Base-by-base conservation (phyloP, 2,797 vertebrate genomes). In the Austrolebias charrua region DNA sequence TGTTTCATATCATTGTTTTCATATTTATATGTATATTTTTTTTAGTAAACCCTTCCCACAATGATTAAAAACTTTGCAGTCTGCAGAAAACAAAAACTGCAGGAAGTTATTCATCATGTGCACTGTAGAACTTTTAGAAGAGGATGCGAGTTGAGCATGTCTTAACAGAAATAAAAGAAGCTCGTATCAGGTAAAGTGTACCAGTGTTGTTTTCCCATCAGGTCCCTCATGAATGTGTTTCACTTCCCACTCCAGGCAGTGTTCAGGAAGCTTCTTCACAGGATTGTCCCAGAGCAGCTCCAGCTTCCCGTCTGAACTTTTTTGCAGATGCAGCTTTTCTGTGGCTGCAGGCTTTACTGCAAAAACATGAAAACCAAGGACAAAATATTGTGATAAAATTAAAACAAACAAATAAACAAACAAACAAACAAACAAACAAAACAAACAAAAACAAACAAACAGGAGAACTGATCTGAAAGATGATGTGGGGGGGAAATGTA, bases 161-260 rank as follows among this genome's bases (percentile, higher is more conserved):
- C 40, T 51, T 35, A 5, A 5, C 15, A 24, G 9, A 56, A 67
- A 49, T 10, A 12, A 11, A 11, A 11, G 12, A 12, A 40, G 16
- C 2, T 16, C 2, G 7, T 15, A 7, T 16, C 8, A 13, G 19
- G 13, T 43, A 0, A 73, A 45, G 13, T 70, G 47, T 87, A 87
- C 86, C 67, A 1, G 1, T 44, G 11, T 0, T 7, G 12, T 54
- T 61, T 79, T 79, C 15, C 74, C 78, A 55, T 78, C 79, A 24
- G 29, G 19, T 15, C 46, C 71, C n/a, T 65, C 19, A 59, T 66
- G 60, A 29, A 0, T 64, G 20, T 73, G 74, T 50, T 90, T 80
- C 60, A 93, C 77, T 62, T 93, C 86, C 78, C 90, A 93, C 58
- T 90, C 83, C 1, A 94, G 67, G 56, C 93, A 94, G 3, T 86